Evolutionary conservation across 2,113 vertebrate genomes (phyloP).

Genomic region (Stigmatopora nigra): DNA sequence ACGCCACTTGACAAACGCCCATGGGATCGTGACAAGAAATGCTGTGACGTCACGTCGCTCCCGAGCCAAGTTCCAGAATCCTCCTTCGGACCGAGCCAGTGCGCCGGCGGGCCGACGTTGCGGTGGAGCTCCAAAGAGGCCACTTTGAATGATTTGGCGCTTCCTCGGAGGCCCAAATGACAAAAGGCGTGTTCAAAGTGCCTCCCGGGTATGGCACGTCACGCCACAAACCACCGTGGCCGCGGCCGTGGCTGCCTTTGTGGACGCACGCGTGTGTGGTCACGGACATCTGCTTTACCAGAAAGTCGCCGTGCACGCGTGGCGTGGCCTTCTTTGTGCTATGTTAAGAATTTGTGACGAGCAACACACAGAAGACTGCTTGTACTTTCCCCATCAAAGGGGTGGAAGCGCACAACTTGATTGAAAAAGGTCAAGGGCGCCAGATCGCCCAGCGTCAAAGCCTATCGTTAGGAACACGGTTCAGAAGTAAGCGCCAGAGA

Average conservation of each 20-base stretch:
- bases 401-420: conserved; percentile 51
- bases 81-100: no score
- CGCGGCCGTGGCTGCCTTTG: no score
- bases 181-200: not conserved
- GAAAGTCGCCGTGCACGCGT: conserved; percentile 8
- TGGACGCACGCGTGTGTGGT: not conserved
- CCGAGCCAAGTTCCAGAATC: no score
- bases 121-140: no score
- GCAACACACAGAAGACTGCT: conserved; percentile 16
- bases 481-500: conserved; percentile 12
- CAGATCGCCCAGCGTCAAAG: conserved; percentile 50
- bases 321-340: conserved; percentile 31
- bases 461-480: conserved; percentile 29
- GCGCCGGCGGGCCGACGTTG: no score
- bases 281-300: conserved; percentile 9
- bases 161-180: not conserved
- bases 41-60: no score
- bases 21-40: no score
- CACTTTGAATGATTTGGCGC: no score
- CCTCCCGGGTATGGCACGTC: not conserved
- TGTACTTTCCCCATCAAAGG: conserved; percentile 63
- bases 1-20: no score
- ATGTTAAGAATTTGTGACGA: conserved; percentile 39
- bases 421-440: conserved; percentile 49
- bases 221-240: not conserved